phyloP scores from a whole-genome alignment of 2,888 invertebrate species.

The Monoplex corrugatus region DNA sequence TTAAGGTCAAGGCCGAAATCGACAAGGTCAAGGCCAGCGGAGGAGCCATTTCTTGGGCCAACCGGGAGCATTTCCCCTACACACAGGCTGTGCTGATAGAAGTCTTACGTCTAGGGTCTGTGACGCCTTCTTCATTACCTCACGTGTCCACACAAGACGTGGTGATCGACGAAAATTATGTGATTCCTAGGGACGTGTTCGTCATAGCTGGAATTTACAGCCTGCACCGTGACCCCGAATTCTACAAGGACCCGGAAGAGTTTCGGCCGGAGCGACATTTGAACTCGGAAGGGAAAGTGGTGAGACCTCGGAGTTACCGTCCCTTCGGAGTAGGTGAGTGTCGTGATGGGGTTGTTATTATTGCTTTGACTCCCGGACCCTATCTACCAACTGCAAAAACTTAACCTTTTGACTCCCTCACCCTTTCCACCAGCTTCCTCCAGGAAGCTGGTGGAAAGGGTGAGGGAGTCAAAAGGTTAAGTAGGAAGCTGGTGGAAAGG shows the following conservation, averaged over 20 bases:
- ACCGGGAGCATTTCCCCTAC: constrained; percentile 55
- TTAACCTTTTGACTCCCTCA: no score
- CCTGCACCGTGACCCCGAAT: constrained; percentile 54
- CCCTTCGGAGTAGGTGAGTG: constrained; percentile 60
- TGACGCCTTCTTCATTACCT: constrained; percentile 59
- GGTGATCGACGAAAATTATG: constrained; percentile 51
- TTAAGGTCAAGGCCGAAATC: constrained; percentile 53
- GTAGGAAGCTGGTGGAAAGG: no score
- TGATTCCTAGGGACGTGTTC: constrained; percentile 53
- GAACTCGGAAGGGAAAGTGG: constrained; percentile 49
- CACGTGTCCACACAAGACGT: constrained; percentile 58
- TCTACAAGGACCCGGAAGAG: constrained; percentile 53
- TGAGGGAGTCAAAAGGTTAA: no score
- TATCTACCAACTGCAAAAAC: no score
- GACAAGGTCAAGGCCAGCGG: constrained; percentile 41
- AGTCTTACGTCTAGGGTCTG: constrained; percentile 55
- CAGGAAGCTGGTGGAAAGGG: no score
- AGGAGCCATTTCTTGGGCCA: constrained; percentile 50
- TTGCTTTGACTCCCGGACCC: no score
- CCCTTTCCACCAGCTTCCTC: no score
- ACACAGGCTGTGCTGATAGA: constrained; percentile 55
- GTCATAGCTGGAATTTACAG: constrained; percentile 57
- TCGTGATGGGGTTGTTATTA: no score
- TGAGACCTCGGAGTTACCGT: constrained; percentile 50
- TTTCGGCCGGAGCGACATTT: constrained; percentile 59